Base-by-base conservation (phyloP, 2,797 vertebrate species). In the Molothrus ater region DNA sequence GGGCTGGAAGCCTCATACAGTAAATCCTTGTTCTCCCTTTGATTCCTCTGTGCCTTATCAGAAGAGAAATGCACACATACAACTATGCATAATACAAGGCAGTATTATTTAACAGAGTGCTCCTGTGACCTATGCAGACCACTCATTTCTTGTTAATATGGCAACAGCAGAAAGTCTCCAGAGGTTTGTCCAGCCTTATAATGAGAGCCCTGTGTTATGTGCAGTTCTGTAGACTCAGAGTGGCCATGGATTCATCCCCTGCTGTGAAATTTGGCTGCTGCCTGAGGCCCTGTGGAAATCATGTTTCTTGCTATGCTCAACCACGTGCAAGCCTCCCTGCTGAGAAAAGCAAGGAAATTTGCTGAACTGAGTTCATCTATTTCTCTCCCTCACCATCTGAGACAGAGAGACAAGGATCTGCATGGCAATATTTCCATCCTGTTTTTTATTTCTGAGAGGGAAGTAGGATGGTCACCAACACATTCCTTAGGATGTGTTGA, bases 251-350 rank as follows among this genome's bases (percentile, higher is more conserved):
- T 94, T 92, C 88, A 75, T 59, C 76, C 69, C 95, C 93, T 93
- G 93, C 95, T 95, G 94, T 92, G 96, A 95, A 95, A 92, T 92
- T 87, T 96, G 95, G 80, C 96, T 95, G 92, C 91, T 85, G 87
- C 93, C 92, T 82, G 85, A 93, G 91, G 92, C 88, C 94, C 90
- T 96, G 83, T 96, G 88, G 96, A 95, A 96, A 94, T 96, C 87
- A 83, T 40, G 43, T 94, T 96, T 96, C 82, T 96, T 96, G 92
- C 91, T 91, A 36, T 93, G 65, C 78, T 63, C 0, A 0, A 92
- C 84, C 86, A 96, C 3, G 21, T 96, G 93, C 85, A 43, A 93
- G 75, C 25, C 34, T 86, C 74, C 92, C 91, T 80, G 75, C 86
- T 95, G 88, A 79, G 92, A 80, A 92, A 93, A 96, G 93, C 65